Evolutionary conservation across 2,888 invertebrate species (phyloP).

Genomic region (Amblyteles armatorius): DNA sequence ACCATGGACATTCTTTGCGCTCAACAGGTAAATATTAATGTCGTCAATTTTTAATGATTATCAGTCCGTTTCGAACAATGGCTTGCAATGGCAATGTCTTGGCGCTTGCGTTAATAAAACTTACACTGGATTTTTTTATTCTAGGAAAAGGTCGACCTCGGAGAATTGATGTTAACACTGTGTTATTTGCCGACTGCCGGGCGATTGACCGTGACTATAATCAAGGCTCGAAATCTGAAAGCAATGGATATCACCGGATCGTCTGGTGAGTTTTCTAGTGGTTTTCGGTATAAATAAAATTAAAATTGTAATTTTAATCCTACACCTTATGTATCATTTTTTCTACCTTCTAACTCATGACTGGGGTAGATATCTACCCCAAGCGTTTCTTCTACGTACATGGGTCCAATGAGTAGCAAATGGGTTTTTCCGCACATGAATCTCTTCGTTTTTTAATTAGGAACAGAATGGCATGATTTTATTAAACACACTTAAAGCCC

Average conservation of each 20-base stretch:
- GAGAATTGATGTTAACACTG: constrained; percentile 96
- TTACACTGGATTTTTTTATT: constrained; percentile 33
- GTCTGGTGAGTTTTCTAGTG: constrained; percentile 88
- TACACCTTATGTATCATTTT: too few relatives aligned
- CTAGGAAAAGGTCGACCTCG: constrained; percentile 94
- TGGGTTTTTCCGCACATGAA: too few relatives aligned
- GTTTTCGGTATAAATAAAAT: background rate
- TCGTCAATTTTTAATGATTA: background rate
- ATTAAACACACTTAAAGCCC: too few relatives aligned
- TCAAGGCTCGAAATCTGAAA: constrained; percentile 95
- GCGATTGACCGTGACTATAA: constrained; percentile 94
- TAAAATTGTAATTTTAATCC: background rate
- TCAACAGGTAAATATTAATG: constrained; percentile 87
- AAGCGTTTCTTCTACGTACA: too few relatives aligned
- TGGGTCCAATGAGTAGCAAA: too few relatives aligned
- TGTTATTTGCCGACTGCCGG: constrained; percentile 97
- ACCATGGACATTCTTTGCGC: constrained; percentile 94
- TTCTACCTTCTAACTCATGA: too few relatives aligned
- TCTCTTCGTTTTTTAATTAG: too few relatives aligned
- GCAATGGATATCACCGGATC: constrained; percentile 98
- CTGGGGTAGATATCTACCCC: too few relatives aligned
- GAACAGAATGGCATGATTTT: too few relatives aligned
- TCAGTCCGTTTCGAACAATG: too few relatives aligned
- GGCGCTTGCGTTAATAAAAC: background rate
- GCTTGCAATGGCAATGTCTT: background rate